phyloP scores from a whole-genome alignment of 92 coral and sea anemone genomes.

The Blastomussa wellsi region DNA sequence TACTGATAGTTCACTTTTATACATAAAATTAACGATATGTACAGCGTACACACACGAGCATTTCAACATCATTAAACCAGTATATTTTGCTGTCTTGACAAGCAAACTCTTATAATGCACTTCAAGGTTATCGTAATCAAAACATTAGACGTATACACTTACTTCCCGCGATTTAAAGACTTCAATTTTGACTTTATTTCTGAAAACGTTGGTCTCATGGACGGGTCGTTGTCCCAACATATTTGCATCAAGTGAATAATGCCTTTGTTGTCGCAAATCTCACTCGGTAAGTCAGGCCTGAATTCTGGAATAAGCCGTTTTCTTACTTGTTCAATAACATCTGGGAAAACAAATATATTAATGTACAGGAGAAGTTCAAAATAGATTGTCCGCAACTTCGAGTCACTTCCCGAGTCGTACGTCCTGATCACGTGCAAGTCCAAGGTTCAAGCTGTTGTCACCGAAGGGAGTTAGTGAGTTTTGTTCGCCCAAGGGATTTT shows the following conservation, averaged over 20 bases:
- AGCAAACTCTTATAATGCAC: not conserved
- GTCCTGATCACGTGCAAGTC: too few species aligned
- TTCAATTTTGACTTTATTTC: slow-evolving; percentile 69
- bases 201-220: slow-evolving; percentile 76
- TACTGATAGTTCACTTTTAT: too few species aligned
- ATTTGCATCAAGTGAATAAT: slow-evolving; percentile 67
- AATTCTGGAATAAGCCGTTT: slow-evolving; percentile 68
- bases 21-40: too few species aligned
- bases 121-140: not conserved
- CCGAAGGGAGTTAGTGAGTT: too few species aligned
- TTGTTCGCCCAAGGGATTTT: too few species aligned
- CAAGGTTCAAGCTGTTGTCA: too few species aligned
- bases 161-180: slow-evolving; percentile 64
- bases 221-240: slow-evolving; percentile 81
- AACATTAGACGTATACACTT: slow-evolving; percentile 13
- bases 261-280: slow-evolving; percentile 43
- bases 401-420: too few species aligned
- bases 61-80: too few species aligned
- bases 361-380: not conserved
- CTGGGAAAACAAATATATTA: slow-evolving; percentile 33
- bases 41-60: too few species aligned
- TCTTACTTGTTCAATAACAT: slow-evolving; percentile 68
- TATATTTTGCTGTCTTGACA: not conserved
- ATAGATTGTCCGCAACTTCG: too few species aligned
- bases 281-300: slow-evolving; percentile 67